Conservation (phyloP, 1,140 invertebrate species). For the Calliopsis andreniformis region DNA sequence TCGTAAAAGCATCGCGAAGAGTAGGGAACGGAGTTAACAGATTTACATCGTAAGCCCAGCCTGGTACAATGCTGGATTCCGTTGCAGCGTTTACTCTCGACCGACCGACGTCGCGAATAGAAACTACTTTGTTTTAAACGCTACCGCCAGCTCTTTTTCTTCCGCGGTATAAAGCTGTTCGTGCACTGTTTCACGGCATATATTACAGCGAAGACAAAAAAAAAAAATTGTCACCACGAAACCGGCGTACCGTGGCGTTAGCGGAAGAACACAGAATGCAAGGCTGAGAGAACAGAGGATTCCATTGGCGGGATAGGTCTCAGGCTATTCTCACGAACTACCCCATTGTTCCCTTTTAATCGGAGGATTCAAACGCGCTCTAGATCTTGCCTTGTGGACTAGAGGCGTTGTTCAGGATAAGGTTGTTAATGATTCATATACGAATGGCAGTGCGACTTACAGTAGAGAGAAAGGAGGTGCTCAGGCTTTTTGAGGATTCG, state of each 20-base stretch:
- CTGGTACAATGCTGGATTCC: slow-evolving; percentile 13
- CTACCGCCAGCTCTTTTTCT: slow-evolving; percentile 18
- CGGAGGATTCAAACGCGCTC: slow-evolving; percentile 64
- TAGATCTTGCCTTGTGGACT: slow-evolving; percentile 34
- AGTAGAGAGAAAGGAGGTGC: not conserved
- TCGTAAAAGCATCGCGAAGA: slow-evolving; percentile 20
- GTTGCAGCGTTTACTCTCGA: slow-evolving; percentile 26
- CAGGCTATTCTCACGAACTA: slow-evolving; percentile 32
- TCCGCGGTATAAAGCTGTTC: slow-evolving; percentile 3
- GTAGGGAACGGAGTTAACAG: slow-evolving; percentile 29
- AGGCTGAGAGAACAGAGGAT: slow-evolving; percentile 7
- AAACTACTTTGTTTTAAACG: slow-evolving; percentile 50
- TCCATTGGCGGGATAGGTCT: slow-evolving; percentile 37
- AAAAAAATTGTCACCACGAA: slow-evolving; percentile 14
- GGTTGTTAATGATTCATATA: slow-evolving; percentile 7
- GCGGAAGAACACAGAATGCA: slow-evolving; percentile 12
- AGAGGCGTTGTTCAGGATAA: slow-evolving; percentile 7
- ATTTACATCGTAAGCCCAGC: slow-evolving; percentile 15
- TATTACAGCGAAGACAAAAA: slow-evolving; percentile 11
- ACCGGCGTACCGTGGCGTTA: not conserved
- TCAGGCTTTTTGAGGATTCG: no score
- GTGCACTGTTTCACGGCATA: slow-evolving; percentile 7
- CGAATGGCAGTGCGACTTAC: not conserved
- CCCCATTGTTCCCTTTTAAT: slow-evolving; percentile 71
- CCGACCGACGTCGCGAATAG: slow-evolving; percentile 1